A percentile compares a stretch with the other conserved stretches of the same genome.
phyloP scores from a whole-genome alignment of 1,140 invertebrate genomes.

The Tetragonula clypearis region DNA sequence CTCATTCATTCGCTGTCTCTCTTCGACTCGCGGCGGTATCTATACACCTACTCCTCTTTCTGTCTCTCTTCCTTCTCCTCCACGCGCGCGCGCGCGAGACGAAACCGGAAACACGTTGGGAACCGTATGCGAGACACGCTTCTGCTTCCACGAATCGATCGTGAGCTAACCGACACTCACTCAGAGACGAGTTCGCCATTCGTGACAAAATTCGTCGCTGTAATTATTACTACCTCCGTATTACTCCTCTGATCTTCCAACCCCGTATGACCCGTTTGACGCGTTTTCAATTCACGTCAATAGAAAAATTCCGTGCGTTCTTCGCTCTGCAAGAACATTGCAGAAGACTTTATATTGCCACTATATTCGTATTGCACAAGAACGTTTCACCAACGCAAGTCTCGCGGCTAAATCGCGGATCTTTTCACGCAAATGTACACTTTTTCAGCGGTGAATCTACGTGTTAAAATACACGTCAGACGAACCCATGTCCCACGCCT shows the following conservation, averaged over 20 bases:
- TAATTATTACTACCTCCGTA: not conserved
- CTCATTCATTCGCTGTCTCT: constrained; percentile 60
- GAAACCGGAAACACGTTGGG: constrained; percentile 54
- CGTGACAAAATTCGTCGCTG: constrained; percentile 18
- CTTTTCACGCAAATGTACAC: not conserved
- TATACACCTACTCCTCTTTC: constrained; percentile 44
- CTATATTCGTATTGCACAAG: not conserved
- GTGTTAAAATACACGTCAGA: no score
- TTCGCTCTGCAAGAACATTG: no score
- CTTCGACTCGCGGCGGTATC: constrained; percentile 32
- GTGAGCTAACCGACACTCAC: constrained; percentile 11
- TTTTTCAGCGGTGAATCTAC: no score
- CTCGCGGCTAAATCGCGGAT: not conserved
- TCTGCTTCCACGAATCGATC: constrained; percentile 48
- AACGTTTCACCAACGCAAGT: no score
- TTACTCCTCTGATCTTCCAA: no score
- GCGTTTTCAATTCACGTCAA: not conserved
- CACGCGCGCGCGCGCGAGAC: constrained; percentile 14
- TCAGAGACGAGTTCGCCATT: constrained; percentile 26
- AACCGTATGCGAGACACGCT: constrained; percentile 46
- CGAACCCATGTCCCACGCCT: no score
- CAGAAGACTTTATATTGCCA: not conserved
- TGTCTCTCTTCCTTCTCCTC: constrained; percentile 27
- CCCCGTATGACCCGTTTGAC: no score
- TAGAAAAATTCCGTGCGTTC: not conserved